phyloP scores from a whole-genome alignment of 2,888 invertebrate genomes.

The Serrognathus titanus region DNA sequence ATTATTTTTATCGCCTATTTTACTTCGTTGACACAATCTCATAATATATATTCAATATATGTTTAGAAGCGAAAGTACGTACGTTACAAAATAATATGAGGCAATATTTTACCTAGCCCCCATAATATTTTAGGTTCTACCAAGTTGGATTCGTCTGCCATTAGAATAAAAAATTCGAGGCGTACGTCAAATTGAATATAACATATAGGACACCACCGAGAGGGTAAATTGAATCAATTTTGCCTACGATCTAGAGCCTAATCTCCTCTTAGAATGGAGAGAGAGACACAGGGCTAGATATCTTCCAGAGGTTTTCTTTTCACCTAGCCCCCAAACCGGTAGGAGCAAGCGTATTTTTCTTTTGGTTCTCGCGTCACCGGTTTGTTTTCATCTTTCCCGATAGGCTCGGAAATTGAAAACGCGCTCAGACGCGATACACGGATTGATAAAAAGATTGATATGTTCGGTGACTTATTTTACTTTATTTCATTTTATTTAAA shows the following conservation, averaged over 20 bases:
- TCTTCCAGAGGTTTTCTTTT: conserved; percentile 7
- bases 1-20: not conserved
- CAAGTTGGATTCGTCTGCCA: not conserved
- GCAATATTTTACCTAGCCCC: no score
- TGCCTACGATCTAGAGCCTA: conserved; percentile 20
- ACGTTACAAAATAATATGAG: no score
- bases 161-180: conserved; percentile 8
- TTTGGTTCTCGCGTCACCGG: conserved; percentile 15
- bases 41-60: no score
- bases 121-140: no score
- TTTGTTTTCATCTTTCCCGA: conserved; percentile 19
- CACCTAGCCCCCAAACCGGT: not conserved
- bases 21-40: not conserved
- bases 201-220: conserved; percentile 16
- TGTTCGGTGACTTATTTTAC: conserved; percentile 10
- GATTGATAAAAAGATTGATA: conserved; percentile 28
- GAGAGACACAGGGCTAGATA: not conserved
- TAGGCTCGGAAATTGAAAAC: conserved; percentile 29
- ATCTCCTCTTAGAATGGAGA: conserved; percentile 6
- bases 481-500: no score
- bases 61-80: no score
- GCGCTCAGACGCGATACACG: conserved; percentile 27
- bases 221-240: conserved; percentile 21
- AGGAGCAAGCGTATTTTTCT: conserved; percentile 9
- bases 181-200: conserved; percentile 17